Percentiles rank a stretch among this genome's conserved stretches.
phyloP scores from a whole-genome alignment of 2,113 vertebrate species.

The Neomonachus schauinslandi region DNA sequence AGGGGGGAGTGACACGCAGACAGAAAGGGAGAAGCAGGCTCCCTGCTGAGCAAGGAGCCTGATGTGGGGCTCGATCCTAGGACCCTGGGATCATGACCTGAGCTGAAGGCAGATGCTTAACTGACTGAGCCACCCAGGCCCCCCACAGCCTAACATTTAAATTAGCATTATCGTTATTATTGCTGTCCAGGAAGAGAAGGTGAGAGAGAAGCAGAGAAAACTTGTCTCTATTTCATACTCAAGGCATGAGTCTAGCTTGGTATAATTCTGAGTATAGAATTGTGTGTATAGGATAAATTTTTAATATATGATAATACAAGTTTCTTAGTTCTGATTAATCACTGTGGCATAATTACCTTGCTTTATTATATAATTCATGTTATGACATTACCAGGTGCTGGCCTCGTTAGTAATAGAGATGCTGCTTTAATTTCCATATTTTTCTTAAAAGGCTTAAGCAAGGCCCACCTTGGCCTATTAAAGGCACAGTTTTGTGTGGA shows the following conservation, averaged over 20 bases:
- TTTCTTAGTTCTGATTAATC: constrained; percentile 35
- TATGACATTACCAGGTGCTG: neutral
- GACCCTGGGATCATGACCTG: neutral
- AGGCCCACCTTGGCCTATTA: neutral
- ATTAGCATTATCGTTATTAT: neutral
- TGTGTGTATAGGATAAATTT: neutral
- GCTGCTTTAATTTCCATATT: neutral
- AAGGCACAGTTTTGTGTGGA: neutral
- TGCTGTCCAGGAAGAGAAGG: neutral
- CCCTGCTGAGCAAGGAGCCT: neutral
- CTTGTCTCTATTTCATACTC: neutral
- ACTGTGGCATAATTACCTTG: constrained; percentile 8
- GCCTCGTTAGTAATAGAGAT: neutral
- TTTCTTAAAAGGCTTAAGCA: neutral
- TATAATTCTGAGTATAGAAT: neutral
- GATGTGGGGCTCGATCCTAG: neutral
- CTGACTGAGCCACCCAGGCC: neutral
- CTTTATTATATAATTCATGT: constrained; percentile 49
- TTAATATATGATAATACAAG: constrained; percentile 39
- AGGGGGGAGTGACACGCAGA: too few relatives aligned
- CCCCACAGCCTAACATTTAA: neutral
- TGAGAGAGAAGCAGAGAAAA: neutral
- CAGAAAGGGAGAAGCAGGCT: neutral
- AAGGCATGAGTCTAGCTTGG: neutral
- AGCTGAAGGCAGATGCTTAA: neutral